Conservation (phyloP, 2,113 vertebrate species). For the Eulemur macaco region DNA sequence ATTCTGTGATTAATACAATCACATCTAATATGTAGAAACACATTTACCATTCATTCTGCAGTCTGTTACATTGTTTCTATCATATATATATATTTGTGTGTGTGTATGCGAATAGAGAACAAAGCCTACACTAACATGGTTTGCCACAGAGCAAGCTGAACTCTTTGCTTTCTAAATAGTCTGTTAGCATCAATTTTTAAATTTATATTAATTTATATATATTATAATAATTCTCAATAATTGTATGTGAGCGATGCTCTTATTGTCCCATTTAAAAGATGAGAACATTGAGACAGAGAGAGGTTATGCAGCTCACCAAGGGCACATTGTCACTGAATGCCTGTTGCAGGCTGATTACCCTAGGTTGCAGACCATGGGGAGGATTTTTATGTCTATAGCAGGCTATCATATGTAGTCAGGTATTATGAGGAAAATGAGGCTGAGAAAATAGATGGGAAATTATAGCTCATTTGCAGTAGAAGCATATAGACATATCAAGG, state of each 20-base stretch:
- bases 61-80: not conserved
- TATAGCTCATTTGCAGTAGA: not conserved
- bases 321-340: not conserved
- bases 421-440: not conserved
- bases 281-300: not conserved
- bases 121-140: not conserved
- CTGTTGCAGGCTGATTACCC: not conserved
- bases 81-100: not conserved
- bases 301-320: not conserved
- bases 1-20: not conserved
- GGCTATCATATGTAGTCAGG: not conserved
- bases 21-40: not conserved
- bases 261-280: not conserved
- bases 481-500: not conserved
- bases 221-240: not conserved
- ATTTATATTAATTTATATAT: not conserved
- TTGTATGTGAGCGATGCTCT: not conserved
- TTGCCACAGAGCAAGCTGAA: not conserved
- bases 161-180: not conserved
- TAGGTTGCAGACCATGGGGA: not conserved
- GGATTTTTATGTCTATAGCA: not conserved
- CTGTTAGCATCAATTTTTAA: not conserved
- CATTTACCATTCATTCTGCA: not conserved
- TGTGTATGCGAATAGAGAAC: not conserved
- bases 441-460: slow-evolving; percentile 37